phyloP scores from a whole-genome alignment of 1,140 invertebrate genomes.

The Plodia interpunctella region DNA sequence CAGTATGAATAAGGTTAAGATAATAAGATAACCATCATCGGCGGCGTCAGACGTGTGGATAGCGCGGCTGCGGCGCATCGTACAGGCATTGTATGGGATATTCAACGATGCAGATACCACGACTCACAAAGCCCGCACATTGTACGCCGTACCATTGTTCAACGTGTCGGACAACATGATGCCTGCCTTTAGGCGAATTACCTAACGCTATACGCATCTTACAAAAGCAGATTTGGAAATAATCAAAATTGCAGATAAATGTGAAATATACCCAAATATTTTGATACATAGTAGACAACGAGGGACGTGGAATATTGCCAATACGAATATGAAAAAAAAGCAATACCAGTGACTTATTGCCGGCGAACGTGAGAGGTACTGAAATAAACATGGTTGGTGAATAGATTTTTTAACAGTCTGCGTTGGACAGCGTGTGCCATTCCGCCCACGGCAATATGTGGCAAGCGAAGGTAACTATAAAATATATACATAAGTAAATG shows the following conservation, averaged over 20 bases:
- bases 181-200: constrained; percentile 46
- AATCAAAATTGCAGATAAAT: not conserved
- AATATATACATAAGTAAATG: not conserved
- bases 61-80: constrained; percentile 13
- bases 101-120: constrained; percentile 43
- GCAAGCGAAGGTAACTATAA: not conserved
- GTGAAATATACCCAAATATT: constrained; percentile 12
- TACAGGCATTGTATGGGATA: constrained; percentile 40
- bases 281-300: constrained; percentile 16
- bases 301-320: constrained; percentile 27
- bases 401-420: constrained; percentile 12
- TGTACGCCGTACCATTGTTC: constrained; percentile 60
- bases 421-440: constrained; percentile 15
- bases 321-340: constrained; percentile 27
- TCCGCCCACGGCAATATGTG: constrained; percentile 16
- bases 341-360: constrained; percentile 19
- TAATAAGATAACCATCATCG: constrained; percentile 19
- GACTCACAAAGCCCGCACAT: constrained; percentile 62
- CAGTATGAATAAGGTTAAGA: not conserved
- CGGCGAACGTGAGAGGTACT: constrained; percentile 16
- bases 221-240: not conserved
- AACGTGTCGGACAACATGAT: constrained; percentile 54
- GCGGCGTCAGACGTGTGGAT: constrained; percentile 18
- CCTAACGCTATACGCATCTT: constrained; percentile 12
- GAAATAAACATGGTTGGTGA: constrained; percentile 20